These are phyloP conservation scores for Ganaspis sp. DNA, from an alignment of 1,140 invertebrate genomes.

Conservation along the genomic window DNA sequence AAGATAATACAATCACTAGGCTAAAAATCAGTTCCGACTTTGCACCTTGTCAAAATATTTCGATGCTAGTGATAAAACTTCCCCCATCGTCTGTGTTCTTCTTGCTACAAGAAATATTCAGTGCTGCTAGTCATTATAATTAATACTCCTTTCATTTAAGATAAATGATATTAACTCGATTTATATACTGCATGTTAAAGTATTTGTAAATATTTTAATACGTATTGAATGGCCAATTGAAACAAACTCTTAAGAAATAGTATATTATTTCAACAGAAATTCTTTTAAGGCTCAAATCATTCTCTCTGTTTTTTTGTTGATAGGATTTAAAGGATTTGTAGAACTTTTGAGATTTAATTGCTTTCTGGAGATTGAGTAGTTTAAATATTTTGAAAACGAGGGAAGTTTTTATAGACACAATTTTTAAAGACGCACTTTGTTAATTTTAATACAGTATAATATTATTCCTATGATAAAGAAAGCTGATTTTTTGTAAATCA, in stretches of 20 bases:
- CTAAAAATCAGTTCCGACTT: not conserved
- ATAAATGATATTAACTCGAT: not conserved
- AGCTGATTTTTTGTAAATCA: not conserved
- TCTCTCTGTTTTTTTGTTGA: not conserved
- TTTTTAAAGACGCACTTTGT: slow-evolving; percentile 27
- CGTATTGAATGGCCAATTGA: not conserved
- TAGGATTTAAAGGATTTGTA: not conserved
- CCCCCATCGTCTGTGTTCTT: not conserved
- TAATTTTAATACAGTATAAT: slow-evolving; percentile 5
- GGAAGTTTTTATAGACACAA: slow-evolving; percentile 7
- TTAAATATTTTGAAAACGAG: not conserved
- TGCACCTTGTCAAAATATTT: not conserved
- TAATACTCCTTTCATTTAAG: not conserved
- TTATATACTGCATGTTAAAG: slow-evolving; percentile 7
- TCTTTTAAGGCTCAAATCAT: no score
- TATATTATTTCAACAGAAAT: not conserved
- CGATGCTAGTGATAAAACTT: not conserved
- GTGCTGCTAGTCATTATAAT: slow-evolving; percentile 28
- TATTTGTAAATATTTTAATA: slow-evolving; percentile 22
- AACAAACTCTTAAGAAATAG: not conserved
- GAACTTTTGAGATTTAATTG: not conserved
- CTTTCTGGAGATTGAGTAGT: not conserved
- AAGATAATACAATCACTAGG: not conserved
- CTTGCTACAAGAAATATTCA: slow-evolving; percentile 1
- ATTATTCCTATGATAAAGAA: not conserved